Evolutionary conservation across 2,113 vertebrate species (phyloP).

Genomic region (Prolemur simus): DNA sequence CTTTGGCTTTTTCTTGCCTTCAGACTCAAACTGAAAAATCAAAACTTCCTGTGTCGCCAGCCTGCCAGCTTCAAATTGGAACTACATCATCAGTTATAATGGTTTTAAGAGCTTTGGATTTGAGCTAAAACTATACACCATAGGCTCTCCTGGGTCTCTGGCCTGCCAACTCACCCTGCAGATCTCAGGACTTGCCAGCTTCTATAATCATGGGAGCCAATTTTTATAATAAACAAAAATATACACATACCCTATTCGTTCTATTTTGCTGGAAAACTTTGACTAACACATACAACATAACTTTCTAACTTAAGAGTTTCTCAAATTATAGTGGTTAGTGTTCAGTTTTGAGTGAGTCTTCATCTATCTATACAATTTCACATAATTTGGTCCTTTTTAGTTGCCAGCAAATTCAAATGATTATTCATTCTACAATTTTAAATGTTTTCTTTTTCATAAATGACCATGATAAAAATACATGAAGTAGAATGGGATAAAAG

Average conservation of each 20-base stretch:
- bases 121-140: background rate
- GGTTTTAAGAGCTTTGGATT: background rate
- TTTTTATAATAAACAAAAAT: background rate
- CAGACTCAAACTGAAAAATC: background rate
- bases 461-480: background rate
- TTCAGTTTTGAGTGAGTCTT: background rate
- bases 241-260: background rate
- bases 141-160: background rate
- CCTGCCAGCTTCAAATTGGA: background rate
- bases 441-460: background rate
- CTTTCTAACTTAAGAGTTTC: background rate
- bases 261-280: background rate
- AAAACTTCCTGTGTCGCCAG: background rate
- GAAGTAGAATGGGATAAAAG: background rate
- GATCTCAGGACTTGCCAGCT: background rate
- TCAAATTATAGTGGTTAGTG: background rate
- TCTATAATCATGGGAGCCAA: background rate
- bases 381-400: background rate
- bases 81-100: fast-evolving
- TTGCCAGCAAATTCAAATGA: background rate
- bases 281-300: background rate
- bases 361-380: background rate
- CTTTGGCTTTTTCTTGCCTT: background rate
- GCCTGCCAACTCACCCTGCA: background rate
- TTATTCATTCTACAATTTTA: background rate